phyloP scores from a whole-genome alignment of 2,113 vertebrate genomes.

The Eubucco bourcierii region DNA sequence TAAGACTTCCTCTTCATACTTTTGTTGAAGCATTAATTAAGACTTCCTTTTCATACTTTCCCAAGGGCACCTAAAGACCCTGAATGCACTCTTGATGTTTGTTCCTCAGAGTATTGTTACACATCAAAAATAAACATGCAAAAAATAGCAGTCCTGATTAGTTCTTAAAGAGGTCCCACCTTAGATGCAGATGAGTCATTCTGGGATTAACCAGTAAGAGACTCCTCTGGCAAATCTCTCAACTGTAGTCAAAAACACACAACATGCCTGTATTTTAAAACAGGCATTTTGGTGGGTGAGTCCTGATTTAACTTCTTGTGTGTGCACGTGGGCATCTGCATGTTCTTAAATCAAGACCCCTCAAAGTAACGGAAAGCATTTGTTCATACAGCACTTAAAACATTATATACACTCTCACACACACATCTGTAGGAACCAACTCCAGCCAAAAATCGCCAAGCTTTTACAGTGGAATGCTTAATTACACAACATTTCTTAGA shows the following conservation, averaged over 20 bases:
- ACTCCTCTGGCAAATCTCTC: background rate
- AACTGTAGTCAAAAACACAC: background rate
- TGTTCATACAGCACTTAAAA: background rate
- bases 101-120: background rate
- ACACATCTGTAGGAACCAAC: background rate
- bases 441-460: background rate
- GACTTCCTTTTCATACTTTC: background rate
- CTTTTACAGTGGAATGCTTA: background rate
- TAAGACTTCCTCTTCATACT: background rate
- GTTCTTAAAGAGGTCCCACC: background rate
- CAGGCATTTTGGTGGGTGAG: too few species aligned
- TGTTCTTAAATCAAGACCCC: background rate
- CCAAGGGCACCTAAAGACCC: background rate
- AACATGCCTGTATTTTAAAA: background rate
- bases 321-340: background rate
- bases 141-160: background rate
- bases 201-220: background rate
- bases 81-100: background rate
- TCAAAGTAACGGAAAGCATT: background rate
- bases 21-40: background rate
- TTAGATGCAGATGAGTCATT: background rate
- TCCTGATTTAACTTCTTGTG: background rate
- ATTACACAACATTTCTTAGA: background rate
- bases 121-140: background rate
- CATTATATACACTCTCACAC: background rate